Evolutionary conservation across 2,113 vertebrate genomes (phyloP).

Genomic region (Oenanthe melanoleuca): DNA sequence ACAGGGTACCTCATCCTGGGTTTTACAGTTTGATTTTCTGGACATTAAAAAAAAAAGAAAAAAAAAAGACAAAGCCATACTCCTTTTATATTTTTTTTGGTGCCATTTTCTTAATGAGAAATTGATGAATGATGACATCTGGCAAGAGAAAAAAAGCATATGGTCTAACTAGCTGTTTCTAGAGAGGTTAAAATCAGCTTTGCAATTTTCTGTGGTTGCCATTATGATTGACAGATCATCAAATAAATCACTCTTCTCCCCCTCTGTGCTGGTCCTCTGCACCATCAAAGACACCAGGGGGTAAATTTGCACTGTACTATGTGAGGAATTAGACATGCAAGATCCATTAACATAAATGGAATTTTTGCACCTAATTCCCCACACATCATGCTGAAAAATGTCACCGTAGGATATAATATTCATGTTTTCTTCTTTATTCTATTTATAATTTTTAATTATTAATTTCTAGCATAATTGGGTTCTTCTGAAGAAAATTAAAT

Average conservation of each 20-base stretch:
- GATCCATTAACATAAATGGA: conserved; percentile 80
- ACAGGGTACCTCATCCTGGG: neutral
- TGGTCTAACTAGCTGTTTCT: conserved; percentile 78
- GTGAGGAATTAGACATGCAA: conserved; percentile 77
- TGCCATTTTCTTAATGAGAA: conserved; percentile 80
- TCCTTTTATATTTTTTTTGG: neutral
- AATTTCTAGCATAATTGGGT: conserved; percentile 77
- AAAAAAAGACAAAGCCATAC: neutral
- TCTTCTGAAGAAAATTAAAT: conserved; percentile 73
- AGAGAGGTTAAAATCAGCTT: conserved; percentile 81
- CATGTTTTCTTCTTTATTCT: conserved; percentile 78
- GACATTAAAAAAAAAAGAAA: neutral
- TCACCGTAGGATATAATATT: conserved; percentile 74
- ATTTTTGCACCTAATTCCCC: conserved; percentile 82
- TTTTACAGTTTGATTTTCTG: conserved; percentile 19
- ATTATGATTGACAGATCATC: conserved; percentile 80
- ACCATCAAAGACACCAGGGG: conserved; percentile 73
- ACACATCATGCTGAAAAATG: conserved; percentile 66
- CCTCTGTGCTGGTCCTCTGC: conserved; percentile 54
- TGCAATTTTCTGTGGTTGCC: conserved; percentile 77
- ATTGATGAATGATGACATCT: conserved; percentile 83
- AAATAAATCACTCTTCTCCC: conserved; percentile 75
- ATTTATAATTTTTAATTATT: conserved; percentile 82
- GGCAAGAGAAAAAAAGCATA: conserved; percentile 78
- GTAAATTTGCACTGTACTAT: conserved; percentile 59